Evolutionary conservation across 2,888 invertebrate species (phyloP).

Genomic region (Dysmachus trigonus): DNA sequence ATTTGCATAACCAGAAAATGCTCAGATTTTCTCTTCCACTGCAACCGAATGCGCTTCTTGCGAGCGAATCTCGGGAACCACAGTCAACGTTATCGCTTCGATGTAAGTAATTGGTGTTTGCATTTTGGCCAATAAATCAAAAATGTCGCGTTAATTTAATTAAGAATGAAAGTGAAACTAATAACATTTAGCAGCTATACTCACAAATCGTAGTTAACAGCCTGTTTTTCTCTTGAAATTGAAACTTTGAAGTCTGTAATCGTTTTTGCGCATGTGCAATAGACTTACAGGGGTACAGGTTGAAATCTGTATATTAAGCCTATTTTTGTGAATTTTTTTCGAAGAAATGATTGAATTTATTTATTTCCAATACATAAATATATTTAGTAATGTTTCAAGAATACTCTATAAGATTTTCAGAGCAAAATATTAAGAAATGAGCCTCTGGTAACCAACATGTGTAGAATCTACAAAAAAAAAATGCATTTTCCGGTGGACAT

Average conservation of each 20-base stretch:
- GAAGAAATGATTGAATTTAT: no score
- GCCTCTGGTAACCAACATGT: no score
- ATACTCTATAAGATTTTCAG: no score
- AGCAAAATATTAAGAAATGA: no score
- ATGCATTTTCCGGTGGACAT: no score
- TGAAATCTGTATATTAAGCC: no score
- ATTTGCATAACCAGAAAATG: slow-evolving; percentile 38
- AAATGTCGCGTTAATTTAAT: neutral
- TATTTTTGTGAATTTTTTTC: no score
- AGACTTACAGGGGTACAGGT: no score
- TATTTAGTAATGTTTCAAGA: no score
- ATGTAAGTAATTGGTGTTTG: neutral
- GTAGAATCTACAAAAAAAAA: no score
- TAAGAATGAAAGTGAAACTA: neutral
- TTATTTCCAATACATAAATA: no score
- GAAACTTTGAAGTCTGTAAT: neutral
- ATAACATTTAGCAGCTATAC: neutral
- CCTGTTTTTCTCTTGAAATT: neutral
- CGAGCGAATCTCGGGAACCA: neutral
- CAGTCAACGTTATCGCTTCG: neutral
- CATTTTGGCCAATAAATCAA: neutral
- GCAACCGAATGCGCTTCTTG: neutral
- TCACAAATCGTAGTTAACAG: neutral
- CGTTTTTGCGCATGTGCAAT: neutral
- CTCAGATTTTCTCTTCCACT: slow-evolving; percentile 2